Evolutionary conservation across 2,888 invertebrate genomes (phyloP).

Genomic region (Leptopilina drosophilae): DNA sequence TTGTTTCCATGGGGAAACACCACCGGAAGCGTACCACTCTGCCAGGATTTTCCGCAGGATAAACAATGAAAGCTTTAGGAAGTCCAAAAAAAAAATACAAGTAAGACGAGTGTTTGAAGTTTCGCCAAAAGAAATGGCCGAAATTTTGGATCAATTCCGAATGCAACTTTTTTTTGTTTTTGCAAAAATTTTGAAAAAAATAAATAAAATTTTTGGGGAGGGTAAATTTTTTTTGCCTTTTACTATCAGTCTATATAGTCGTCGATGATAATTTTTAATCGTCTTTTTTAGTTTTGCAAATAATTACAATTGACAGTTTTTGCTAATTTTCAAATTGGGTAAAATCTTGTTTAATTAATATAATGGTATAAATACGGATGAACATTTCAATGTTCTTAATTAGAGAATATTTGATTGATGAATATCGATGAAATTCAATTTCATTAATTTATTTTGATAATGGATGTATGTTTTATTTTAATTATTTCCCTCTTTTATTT

Average conservation of each 20-base stretch:
- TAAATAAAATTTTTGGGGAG: too few species aligned
- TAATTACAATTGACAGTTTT: too few species aligned
- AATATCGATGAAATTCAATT: constrained; percentile 27
- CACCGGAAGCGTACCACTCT: constrained; percentile 61
- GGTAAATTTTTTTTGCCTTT: too few species aligned
- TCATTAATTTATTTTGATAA: constrained; percentile 28
- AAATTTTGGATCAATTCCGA: constrained; percentile 47
- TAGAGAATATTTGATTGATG: constrained; percentile 19
- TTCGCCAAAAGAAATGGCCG: constrained; percentile 51
- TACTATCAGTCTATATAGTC: too few species aligned
- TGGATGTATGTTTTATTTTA: constrained; percentile 4
- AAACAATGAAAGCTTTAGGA: constrained; percentile 59
- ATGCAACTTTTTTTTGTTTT: constrained; percentile 5
- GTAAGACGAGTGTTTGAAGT: constrained; percentile 42
- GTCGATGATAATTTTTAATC: too few species aligned
- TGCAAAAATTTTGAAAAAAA: constrained; percentile 6
- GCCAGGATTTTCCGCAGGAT: constrained; percentile 61
- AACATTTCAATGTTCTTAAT: constrained; percentile 6
- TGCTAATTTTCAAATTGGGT: too few species aligned
- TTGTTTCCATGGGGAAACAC: constrained; percentile 56
- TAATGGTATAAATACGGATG: neutral
- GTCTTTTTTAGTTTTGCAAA: too few species aligned
- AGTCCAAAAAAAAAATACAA: constrained; percentile 42
- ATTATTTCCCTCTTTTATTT: neutral
- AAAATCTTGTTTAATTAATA: neutral